Evolutionary conservation across 2,113 vertebrate species (phyloP).

Genomic region (Syngnathus scovelli): DNA sequence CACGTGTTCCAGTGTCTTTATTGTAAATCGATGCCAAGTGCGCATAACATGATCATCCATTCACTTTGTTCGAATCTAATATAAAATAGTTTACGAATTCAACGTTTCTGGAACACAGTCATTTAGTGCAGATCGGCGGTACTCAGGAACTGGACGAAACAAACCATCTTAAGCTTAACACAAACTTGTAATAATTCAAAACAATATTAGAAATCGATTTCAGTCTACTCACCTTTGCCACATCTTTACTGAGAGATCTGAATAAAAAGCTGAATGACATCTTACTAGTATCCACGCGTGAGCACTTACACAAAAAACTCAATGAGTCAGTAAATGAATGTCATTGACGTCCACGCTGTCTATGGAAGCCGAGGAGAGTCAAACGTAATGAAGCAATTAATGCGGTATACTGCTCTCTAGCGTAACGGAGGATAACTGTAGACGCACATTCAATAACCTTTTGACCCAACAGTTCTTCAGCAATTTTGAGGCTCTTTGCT

Average conservation of each 20-base stretch:
- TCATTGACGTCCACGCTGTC: constrained; percentile 57
- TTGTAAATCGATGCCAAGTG: neutral
- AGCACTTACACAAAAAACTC: constrained; percentile 1
- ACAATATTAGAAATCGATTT: neutral
- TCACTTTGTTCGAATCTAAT: neutral
- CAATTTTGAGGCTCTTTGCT: too few relatives aligned
- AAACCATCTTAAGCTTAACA: neutral
- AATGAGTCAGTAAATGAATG: constrained; percentile 26
- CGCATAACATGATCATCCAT: neutral
- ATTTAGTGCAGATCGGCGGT: neutral
- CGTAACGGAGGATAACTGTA: constrained; percentile 28
- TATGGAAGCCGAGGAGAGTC: constrained; percentile 22
- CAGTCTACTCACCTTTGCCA: constrained; percentile 37
- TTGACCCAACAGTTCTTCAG: too few relatives aligned
- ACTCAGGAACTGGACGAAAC: neutral
- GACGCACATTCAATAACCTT: too few relatives aligned
- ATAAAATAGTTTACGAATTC: neutral
- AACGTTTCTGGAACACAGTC: neutral
- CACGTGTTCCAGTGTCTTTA: neutral
- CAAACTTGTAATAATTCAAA: neutral
- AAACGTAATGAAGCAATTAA: neutral
- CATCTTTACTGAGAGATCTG: constrained; percentile 28
- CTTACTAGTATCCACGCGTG: neutral
- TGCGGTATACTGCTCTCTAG: constrained; percentile 18
- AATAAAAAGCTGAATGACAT: constrained; percentile 53